phyloP scores from a whole-genome alignment of 2,113 vertebrate genomes.

The Silurus asotus region DNA sequence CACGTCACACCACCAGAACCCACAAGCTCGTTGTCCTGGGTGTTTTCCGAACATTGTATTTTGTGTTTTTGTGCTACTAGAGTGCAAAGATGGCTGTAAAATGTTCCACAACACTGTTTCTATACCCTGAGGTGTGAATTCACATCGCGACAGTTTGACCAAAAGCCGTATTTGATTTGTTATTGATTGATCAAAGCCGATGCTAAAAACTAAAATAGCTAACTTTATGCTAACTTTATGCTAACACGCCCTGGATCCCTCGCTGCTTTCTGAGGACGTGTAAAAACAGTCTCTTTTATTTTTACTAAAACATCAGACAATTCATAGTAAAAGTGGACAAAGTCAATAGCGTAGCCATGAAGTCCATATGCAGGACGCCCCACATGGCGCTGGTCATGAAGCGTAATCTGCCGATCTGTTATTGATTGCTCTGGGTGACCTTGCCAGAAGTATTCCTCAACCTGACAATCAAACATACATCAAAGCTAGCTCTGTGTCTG shows the following conservation, averaged over 20 bases:
- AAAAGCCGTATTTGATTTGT: too few species aligned
- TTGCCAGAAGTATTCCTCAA: conserved; percentile 72
- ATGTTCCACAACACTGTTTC: neutral
- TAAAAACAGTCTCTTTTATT: too few species aligned
- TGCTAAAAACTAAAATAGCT: too few species aligned
- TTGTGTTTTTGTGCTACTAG: neutral
- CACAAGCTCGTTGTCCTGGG: neutral
- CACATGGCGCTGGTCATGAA: conserved; percentile 61
- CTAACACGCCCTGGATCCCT: too few species aligned
- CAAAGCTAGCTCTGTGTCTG: conserved; percentile 55
- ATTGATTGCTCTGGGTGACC: conserved; percentile 72
- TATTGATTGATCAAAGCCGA: too few species aligned
- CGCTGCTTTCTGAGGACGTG: too few species aligned
- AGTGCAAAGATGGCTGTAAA: too few species aligned
- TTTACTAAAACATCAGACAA: neutral
- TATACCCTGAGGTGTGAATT: too few species aligned
- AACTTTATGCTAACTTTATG: too few species aligned
- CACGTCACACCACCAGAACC: neutral
- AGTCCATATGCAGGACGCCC: conserved; percentile 16
- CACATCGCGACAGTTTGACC: too few species aligned
- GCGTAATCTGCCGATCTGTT: conserved; percentile 72
- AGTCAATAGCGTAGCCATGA: neutral
- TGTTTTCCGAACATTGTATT: neutral
- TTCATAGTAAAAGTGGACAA: neutral
- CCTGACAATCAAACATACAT: conserved; percentile 70